Base-by-base conservation (phyloP, 2,888 invertebrate genomes). In the Acanthosepion lycidas region DNA sequence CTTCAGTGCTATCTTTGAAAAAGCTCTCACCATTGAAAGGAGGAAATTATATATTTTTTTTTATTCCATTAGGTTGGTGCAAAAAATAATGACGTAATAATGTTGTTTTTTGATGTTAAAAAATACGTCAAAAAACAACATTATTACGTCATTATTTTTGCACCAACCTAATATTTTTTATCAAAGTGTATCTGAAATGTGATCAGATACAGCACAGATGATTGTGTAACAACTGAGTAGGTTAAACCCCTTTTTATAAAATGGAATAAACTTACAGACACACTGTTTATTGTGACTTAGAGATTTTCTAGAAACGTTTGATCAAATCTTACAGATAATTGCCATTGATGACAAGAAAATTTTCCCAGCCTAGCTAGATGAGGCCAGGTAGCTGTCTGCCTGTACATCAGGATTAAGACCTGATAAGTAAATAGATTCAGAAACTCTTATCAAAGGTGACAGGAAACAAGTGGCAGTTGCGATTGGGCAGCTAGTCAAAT, bases 401-500 rank as follows among this genome's bases (percentile, higher is more conserved):
- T 78, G 78, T n/a, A 78, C 78, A n/a, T 78, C n/a, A 78, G 78
- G 78, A 78, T 78, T 28, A 78, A 78, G 28, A 78, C n/a, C 78
- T 78, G 78, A 78, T 78, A 78, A 78, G 28, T 78, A 78, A 78
- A 28, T 78, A 78, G n/a, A 78, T n/a, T n/a, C 12, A 28, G 78
- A 78, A n/a, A n/a, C 78, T 78, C 78, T n/a, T n/a, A 78, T n/a
- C 78, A 78, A 78, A n/a, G 28, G n/a, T 78, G 78, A 78, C 28
- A 78, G 78, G 78, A 78, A 78, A 78, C n/a, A 78, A 78, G 78
- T 78, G 78, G n/a, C 78, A 78, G 78, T 78, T 78, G 78, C 12
- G 28, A 78, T 78, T 78, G 78, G n/a, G 78, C 78, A 59, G 20
- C 59, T 26, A 59, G 59, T 59, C 59, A 59, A 59, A 59, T 59